Conservation (phyloP, 2,888 invertebrate species). For the Entomobrya multifasciata region DNA sequence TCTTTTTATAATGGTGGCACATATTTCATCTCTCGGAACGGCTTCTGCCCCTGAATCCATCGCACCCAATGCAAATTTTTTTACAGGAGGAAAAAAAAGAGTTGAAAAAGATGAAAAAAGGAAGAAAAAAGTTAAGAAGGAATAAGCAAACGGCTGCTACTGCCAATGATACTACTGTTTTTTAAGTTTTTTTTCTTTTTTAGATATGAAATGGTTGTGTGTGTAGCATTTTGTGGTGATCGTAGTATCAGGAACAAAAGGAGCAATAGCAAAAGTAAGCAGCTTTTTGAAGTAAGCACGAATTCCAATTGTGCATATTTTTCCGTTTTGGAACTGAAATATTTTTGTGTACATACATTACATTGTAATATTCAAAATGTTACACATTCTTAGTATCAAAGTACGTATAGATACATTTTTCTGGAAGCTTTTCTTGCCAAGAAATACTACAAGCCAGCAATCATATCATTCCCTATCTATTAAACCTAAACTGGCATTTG, state of each 20-base stretch:
- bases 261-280: constrained; percentile 44
- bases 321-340: constrained; percentile 36
- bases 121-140: constrained; percentile 51
- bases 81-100: constrained; percentile 53
- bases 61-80: constrained; percentile 79
- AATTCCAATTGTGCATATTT: constrained; percentile 55
- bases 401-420: no score
- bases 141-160: constrained; percentile 63
- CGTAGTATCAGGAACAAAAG: constrained; percentile 7
- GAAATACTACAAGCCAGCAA: no score
- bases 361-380: no score
- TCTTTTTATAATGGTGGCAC: constrained; percentile 78
- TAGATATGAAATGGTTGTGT: constrained; percentile 23
- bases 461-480: constrained; percentile 22
- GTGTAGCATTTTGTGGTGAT: constrained; percentile 45
- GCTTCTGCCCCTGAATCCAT: constrained; percentile 77
- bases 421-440: no score
- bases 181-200: constrained; percentile 35
- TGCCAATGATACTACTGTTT: constrained; percentile 57
- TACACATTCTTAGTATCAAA: no score
- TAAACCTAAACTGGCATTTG: constrained; percentile 43
- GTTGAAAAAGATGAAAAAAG: constrained; percentile 26
- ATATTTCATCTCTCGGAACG: constrained; percentile 79
- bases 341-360: neutral
- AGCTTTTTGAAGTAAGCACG: constrained; percentile 52